A percentile compares a stretch with the other conserved stretches of the same genome.
Evolutionary conservation across 1,140 invertebrate genomes (phyloP).

Genomic region (Heliconius nattereri): DNA sequence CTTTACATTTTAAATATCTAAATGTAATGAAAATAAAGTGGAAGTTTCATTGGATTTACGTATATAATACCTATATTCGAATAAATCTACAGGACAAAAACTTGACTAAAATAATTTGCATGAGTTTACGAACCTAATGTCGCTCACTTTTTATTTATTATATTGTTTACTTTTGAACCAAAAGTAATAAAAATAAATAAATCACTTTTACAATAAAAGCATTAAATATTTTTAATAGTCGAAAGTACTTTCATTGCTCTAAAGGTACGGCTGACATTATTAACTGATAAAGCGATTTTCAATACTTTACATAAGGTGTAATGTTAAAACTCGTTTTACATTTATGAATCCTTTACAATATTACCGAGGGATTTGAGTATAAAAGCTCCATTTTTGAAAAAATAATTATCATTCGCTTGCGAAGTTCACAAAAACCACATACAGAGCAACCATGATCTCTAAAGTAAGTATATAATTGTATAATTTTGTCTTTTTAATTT

Average conservation of each 20-base stretch:
- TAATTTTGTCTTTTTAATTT: background rate
- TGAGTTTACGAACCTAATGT: background rate
- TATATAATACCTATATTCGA: no score
- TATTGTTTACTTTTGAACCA: background rate
- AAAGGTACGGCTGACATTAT: slow-evolving; percentile 1
- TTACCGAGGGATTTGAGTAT: background rate
- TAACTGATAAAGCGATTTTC: slow-evolving; percentile 1
- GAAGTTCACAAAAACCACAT: slow-evolving; percentile 2
- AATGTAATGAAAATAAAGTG: no score
- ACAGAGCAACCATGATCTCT: background rate
- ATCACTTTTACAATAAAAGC: background rate
- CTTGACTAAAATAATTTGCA: no score
- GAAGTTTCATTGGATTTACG: no score
- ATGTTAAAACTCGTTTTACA: background rate
- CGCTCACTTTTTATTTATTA: background rate
- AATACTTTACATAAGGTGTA: background rate
- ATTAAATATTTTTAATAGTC: background rate
- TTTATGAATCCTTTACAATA: background rate
- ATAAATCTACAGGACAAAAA: no score
- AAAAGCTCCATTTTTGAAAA: slow-evolving; percentile 4
- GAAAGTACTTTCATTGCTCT: slow-evolving; percentile 5
- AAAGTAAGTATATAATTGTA: background rate
- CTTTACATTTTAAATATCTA: no score
- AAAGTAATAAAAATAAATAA: background rate
- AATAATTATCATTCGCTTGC: slow-evolving; percentile 10